Evolutionary conservation across 2,888 invertebrate genomes (phyloP).

Genomic region (Eupelmus urozonus): DNA sequence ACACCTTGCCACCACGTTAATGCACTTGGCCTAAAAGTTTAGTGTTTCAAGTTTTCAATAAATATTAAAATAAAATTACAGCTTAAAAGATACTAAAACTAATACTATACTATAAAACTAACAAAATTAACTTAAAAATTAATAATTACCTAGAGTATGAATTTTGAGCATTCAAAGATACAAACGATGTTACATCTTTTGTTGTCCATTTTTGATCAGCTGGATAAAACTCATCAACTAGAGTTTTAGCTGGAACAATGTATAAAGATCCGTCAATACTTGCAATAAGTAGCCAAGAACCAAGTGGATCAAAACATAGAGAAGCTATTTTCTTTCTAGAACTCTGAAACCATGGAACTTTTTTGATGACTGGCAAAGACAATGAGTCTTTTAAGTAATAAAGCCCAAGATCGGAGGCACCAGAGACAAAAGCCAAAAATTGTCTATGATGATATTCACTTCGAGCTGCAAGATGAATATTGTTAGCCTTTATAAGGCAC

Average conservation of each 20-base stretch:
- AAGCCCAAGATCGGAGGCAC: slow-evolving; percentile 70
- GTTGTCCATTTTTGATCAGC: slow-evolving; percentile 81
- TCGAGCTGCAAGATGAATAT: slow-evolving; percentile 69
- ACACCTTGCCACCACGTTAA: slow-evolving; percentile 76
- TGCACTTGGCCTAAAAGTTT: slow-evolving; percentile 71
- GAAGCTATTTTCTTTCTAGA: slow-evolving; percentile 70
- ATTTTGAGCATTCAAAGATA: slow-evolving; percentile 71
- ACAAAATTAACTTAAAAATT: slow-evolving; percentile 10
- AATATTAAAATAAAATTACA: slow-evolving; percentile 7
- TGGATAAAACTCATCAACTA: slow-evolving; percentile 79
- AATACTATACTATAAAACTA: background rate
- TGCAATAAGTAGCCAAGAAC: slow-evolving; percentile 85
- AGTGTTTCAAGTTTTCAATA: too few species aligned
- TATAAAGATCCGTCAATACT: slow-evolving; percentile 80
- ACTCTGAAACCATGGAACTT: slow-evolving; percentile 74
- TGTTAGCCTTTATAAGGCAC: slow-evolving; percentile 71
- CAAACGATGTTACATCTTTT: slow-evolving; percentile 80
- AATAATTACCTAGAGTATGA: slow-evolving; percentile 72
- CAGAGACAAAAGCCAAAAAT: slow-evolving; percentile 71
- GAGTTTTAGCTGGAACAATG: slow-evolving; percentile 81
- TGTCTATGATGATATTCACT: slow-evolving; percentile 70
- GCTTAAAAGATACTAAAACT: background rate
- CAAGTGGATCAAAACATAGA: slow-evolving; percentile 90
- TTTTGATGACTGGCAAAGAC: slow-evolving; percentile 68
- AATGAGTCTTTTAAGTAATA: slow-evolving; percentile 69